Conservation (phyloP, 2,113 vertebrate genomes). For the Numenius arquata region DNA sequence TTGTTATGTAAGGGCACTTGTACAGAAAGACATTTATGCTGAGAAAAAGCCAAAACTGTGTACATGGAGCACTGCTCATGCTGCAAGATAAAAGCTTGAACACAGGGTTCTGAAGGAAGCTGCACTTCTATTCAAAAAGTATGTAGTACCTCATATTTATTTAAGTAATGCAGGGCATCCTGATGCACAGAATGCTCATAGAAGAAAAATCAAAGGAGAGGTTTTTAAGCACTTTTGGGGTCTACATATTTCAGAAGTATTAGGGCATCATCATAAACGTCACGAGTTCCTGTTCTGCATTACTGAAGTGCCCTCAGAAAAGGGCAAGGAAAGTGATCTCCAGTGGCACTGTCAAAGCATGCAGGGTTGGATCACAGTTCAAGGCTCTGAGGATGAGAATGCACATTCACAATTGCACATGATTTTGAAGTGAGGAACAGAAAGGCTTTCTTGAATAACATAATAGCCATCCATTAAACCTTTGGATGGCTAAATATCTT, state of each 20-base stretch:
- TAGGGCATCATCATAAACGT: not conserved
- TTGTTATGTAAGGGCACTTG: not conserved
- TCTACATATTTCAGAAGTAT: not conserved
- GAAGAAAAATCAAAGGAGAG: not conserved
- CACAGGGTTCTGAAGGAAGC: not conserved
- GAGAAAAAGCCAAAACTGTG: not conserved
- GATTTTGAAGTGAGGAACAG: not conserved
- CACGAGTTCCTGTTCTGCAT: not conserved
- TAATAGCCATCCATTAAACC: not conserved
- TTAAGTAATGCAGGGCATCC: not conserved
- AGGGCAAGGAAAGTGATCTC: not conserved
- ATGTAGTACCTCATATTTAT: no score
- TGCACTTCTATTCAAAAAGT: not conserved
- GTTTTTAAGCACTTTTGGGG: not conserved
- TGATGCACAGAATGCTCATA: not conserved
- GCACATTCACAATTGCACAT: rapidly evolving
- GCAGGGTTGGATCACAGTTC: not conserved
- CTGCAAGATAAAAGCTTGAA: not conserved
- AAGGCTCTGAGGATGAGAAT: not conserved
- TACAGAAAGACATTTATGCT: not conserved
- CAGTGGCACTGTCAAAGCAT: not conserved
- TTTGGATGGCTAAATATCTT: not conserved
- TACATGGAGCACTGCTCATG: not conserved
- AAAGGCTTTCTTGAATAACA: not conserved
- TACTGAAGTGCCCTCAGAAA: not conserved